Evolutionary conservation across 2,797 vertebrate genomes (phyloP), one percentile per base, ranked within the genome.

Genomic region (Parotocinclus haroldoi): DNA sequence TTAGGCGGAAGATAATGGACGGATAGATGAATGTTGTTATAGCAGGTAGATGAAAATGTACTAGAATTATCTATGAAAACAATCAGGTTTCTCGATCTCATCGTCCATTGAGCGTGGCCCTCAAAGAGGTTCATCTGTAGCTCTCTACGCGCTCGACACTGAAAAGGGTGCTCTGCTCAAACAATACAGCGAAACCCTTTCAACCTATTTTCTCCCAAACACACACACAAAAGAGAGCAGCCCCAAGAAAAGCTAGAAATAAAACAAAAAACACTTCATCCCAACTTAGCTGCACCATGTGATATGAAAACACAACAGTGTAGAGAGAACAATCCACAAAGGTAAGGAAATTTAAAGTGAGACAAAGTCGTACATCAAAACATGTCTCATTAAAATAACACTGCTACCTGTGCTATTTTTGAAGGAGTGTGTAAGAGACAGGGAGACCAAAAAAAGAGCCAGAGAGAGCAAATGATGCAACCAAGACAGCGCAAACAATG

Each of bases 21-120:
- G n/a, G n/a, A n/a, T n/a, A n/a, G n/a, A n/a, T n/a, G n/a, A n/a
- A 27, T 27, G 27, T 5, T 2, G 27, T 27, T 27, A 27, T 27
- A 27, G 27, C 5, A 27, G 27, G 27, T 27, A 2, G 8, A 49
- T 64, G 9, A 64, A 63, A 70, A 55, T 39, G 27, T 53, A 64
- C 65, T 64, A 52, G 36, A 11, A 19, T 71, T 37, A 55, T 38
- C 10, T 62, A 66, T 36, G 57, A n/a, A 68, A 68, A 71, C 49
- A 64, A 63, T 51, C 39, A 9, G 42, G 48, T 55, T 58, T 55
- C 53, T 58, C 18, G 58, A 52, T 8, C 9, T 40, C 5, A 9
- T 59, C 39, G 54, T 45, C 38, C 63, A 48, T 50, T 40, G 71
- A 67, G 62, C 53, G 59, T 14, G 39, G 56, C 40, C 27, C 45